Base-by-base conservation (phyloP, 35 echinoderm and acorn worm genomes). In the Ophioderma brevispina region DNA sequence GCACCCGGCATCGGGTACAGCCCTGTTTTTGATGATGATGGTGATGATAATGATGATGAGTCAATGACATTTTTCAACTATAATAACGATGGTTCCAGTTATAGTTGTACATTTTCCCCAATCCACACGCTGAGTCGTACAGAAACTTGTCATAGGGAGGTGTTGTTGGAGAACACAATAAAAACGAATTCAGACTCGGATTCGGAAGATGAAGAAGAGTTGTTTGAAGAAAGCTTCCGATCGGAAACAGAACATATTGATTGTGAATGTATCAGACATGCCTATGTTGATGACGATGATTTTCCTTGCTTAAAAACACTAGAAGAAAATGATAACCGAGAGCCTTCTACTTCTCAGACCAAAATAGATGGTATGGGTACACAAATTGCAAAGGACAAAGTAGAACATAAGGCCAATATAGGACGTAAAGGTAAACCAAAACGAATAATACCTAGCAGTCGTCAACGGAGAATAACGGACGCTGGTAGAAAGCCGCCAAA, bases 41-140 rank as follows among this genome's bases (percentile, higher is more conserved):
- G 6, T 30, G 38, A 17, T 0, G 39, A 49, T 46, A 40, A 46
- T 3, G 37, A 43, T 28, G 83, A 70, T 30, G 59, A 70, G 15
- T 70, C 59, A 15, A 70, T 85, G 52, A 39, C 37, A 31, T 85
- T 85, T 63, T 85, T 85, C 33, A 52, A 85, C 33, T 85, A 85
- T 40, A 70, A 11, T 37, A 17, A 52, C 36, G 83, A 85, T 35
- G 83, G 83, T 30, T 33, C 49, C 33, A 59, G 63, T 28, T 85
- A 85, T 59, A 36, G 50, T 36, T 85, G 83, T 59, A 85, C 19
- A 85, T 52, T 36, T 32, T 85, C 33, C 50, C 83, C 52, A 37
- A 64, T 17, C 17, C 83, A 2, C 33, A 21, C 32, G 11, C 32
- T 59, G 35, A 52, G 50, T 1, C 2, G 14, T 10, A 23, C 1